Base-by-base conservation (phyloP, 2,113 vertebrate species). In the Bombycilla garrulus region DNA sequence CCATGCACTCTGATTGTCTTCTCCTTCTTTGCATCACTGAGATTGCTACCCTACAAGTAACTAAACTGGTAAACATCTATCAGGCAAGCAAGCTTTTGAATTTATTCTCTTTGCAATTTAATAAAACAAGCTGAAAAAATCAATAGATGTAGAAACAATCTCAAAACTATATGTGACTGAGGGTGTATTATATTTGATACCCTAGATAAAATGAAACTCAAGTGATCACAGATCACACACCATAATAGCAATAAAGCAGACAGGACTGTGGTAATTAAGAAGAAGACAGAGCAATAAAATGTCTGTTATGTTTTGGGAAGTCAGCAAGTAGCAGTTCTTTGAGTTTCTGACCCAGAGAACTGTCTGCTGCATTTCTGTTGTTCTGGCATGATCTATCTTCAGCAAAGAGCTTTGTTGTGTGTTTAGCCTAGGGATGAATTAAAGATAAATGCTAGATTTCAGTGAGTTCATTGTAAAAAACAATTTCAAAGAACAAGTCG, bases 261-360 rank as follows among this genome's bases (percentile, higher is more conserved):
- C 26, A 62, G 58, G 11, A 91, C 96, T 95, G 89, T 86, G 86
- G 87, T 97, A 97, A 98, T 96, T 88, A 88, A 96, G 81, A 92
- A 93, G 79, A 14, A 90, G 93, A 83, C n/a, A 51, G 64, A 95
- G 97, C 96, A 96, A 97, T 95, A 96, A 92, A 93, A 78, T 96
- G 97, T 89, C 86, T 94, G 73, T 50, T 90, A 50, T 48, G 96
- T 95, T 97, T 94, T 92, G 83, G 25, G 88, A 95, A 96, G 93
- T 91, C 88, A 97, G 87, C 92, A 92, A 96, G 69, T 38, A 79
- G 36, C 42, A 45, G n/a, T 65, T 54, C 72, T 84, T 45, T 57
- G 42, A 84, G 38, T 81, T 84, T 88, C 42, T 72, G 36, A 83
- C 31, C 47, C 28, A 78, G 45, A 69, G 42, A 88, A 81, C 9